A percentile compares a stretch with the other conserved stretches of the same genome.
Evolutionary conservation across 2,797 vertebrate genomes (phyloP).

Genomic region (Melanotaenia trifasciata): DNA sequence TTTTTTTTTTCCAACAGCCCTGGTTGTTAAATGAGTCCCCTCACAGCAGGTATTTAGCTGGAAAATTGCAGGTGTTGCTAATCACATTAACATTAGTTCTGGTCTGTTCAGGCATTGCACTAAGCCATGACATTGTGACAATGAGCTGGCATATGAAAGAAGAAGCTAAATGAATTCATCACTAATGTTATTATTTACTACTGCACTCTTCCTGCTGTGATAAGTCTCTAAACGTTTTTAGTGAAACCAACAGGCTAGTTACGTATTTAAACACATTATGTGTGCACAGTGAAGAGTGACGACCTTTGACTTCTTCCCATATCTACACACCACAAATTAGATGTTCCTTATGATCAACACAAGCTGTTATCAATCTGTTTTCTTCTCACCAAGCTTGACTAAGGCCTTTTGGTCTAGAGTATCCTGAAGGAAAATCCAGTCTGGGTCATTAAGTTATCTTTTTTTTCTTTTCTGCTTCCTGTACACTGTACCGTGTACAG

Average conservation of each 20-base stretch:
- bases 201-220: slow-evolving; percentile 2
- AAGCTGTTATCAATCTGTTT: slow-evolving; percentile 22
- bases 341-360: slow-evolving; percentile 39
- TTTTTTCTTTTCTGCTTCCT: slow-evolving; percentile 1
- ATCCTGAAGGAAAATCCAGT: slow-evolving; percentile 33
- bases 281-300: slow-evolving; percentile 9
- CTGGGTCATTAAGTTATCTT: not conserved
- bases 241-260: not conserved
- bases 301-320: slow-evolving; percentile 46
- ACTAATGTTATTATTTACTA: slow-evolving; percentile 16
- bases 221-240: not conserved
- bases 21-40: slow-evolving; percentile 4
- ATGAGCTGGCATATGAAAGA: not conserved
- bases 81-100: slow-evolving; percentile 1
- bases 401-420: slow-evolving; percentile 24
- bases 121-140: not conserved
- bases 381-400: slow-evolving; percentile 26
- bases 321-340: slow-evolving; percentile 47
- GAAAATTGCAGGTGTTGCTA: slow-evolving; percentile 8
- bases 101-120: not conserved
- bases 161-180: not conserved
- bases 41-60: slow-evolving; percentile 5
- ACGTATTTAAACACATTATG: not conserved
- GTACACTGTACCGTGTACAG: too few species aligned
- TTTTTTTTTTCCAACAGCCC: not conserved